These are phyloP conservation scores for Phenganax marumi DNA, from an alignment of 92 coral and sea anemone species.

Conservation along the genomic window DNA sequence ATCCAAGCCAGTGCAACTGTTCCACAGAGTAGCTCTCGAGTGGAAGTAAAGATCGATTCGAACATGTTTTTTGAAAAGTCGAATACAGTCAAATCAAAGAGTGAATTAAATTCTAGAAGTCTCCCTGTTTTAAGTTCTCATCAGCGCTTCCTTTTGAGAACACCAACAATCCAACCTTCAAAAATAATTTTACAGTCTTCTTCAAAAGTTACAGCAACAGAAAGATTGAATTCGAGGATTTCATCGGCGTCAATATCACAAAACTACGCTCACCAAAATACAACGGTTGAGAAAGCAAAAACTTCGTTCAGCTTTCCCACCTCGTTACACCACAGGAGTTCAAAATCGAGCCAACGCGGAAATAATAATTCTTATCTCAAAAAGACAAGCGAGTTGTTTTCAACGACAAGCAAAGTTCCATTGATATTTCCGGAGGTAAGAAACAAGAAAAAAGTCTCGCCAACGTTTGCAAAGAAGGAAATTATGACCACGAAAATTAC, in stretches of 20 bases:
- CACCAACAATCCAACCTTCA: not conserved
- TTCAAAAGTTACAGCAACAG: not conserved
- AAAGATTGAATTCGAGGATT: not conserved
- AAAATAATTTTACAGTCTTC: not conserved
- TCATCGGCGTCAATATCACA: too few species aligned
- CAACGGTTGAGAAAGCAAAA: not conserved
- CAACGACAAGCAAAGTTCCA: not conserved
- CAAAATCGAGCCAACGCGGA: not conserved
- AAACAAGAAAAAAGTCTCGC: not conserved
- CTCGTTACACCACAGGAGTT: not conserved
- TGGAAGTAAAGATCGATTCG: too few species aligned
- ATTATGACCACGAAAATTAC: not conserved
- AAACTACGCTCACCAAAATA: not conserved
- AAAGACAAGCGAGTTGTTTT: not conserved
- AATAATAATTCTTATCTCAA: slow-evolving; percentile 19
- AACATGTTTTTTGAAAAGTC: not conserved
- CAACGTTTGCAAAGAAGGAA: slow-evolving; percentile 2
- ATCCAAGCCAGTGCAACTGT: not conserved
- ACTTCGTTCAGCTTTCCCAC: not conserved
- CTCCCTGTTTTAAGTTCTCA: not conserved
- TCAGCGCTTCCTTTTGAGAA: not conserved
- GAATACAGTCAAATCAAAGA: not conserved
- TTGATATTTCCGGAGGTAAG: not conserved
- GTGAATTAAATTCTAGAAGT: not conserved
- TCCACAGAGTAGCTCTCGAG: not conserved